A percentile compares a stretch with the other conserved stretches of the same genome.
Conservation (phyloP, 2,113 vertebrate genomes). For the Elephantulus edwardii region DNA sequence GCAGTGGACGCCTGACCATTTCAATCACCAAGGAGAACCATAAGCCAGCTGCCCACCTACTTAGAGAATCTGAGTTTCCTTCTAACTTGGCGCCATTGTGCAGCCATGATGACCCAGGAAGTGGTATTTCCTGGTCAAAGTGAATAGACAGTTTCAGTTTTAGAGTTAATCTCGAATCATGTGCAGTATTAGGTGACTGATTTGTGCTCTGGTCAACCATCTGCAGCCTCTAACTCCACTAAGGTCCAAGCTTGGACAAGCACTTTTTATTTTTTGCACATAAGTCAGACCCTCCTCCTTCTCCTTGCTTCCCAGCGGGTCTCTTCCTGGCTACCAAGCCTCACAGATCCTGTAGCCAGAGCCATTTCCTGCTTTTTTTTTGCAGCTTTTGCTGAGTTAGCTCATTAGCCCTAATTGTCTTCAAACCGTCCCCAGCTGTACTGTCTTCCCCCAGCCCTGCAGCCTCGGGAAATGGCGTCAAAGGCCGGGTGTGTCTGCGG, state of each 20-base stretch:
- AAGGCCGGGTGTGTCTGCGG: slow-evolving; percentile 38
- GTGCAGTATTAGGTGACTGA: no score
- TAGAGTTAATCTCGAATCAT: no score
- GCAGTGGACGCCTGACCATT: no score
- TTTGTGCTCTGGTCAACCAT: no score
- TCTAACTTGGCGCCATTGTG: no score
- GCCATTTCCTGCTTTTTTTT: slow-evolving; percentile 40
- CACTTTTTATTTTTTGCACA: neutral
- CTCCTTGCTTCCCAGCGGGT: slow-evolving; percentile 25
- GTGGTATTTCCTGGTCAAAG: no score
- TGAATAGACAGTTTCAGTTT: no score
- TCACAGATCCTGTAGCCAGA: slow-evolving; percentile 30
- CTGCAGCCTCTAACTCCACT: neutral
- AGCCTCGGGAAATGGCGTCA: slow-evolving; percentile 51
- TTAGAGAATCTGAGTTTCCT: no score
- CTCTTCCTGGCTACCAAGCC: neutral
- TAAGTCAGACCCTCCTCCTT: neutral
- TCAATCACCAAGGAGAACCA: no score
- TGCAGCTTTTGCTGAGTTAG: slow-evolving; percentile 65
- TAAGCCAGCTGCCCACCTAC: no score
- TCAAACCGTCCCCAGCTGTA: slow-evolving; percentile 72
- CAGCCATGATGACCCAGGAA: no score
- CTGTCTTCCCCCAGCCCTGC: slow-evolving; percentile 59
- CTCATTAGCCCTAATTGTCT: slow-evolving; percentile 77
- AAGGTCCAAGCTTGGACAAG: neutral